Evolutionary conservation across 2,888 invertebrate species (phyloP).

Genomic region (Autographa pulchrina): DNA sequence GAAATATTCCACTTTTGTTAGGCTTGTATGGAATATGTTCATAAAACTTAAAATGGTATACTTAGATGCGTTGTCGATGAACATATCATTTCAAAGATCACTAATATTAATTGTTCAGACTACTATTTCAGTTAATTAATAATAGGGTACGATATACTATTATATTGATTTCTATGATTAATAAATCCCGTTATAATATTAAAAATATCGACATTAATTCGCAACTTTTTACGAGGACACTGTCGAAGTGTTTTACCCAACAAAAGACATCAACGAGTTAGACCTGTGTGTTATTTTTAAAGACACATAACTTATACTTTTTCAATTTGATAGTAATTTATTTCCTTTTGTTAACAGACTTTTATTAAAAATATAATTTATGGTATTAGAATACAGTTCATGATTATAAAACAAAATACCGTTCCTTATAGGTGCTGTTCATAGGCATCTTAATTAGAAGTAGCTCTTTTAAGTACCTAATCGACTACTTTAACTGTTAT

Average conservation of each 20-base stretch:
- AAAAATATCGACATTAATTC: not conserved
- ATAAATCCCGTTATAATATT: not conserved
- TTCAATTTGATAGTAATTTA: not conserved
- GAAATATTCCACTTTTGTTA: not conserved
- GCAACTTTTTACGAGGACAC: not conserved
- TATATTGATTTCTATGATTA: too few relatives aligned
- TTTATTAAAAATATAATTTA: constrained; percentile 1
- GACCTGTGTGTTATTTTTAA: not conserved
- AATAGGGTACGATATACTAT: not conserved
- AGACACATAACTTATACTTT: not conserved
- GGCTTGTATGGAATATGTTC: not conserved
- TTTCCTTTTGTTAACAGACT: not conserved
- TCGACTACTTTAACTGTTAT: not conserved
- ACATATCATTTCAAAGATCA: not conserved
- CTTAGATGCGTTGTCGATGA: not conserved
- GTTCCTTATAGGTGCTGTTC: not conserved
- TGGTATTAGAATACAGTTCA: not conserved
- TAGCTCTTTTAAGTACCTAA: not conserved
- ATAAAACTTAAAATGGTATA: not conserved
- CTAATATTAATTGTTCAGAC: not conserved
- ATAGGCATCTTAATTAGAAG: not conserved
- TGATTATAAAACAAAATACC: not conserved
- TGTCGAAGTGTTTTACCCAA: not conserved
- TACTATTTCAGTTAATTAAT: not conserved
- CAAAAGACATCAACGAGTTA: constrained; percentile 52